Evolutionary conservation across 2,888 invertebrate species (phyloP).

Genomic region (Pachycephus smyrnensis): DNA sequence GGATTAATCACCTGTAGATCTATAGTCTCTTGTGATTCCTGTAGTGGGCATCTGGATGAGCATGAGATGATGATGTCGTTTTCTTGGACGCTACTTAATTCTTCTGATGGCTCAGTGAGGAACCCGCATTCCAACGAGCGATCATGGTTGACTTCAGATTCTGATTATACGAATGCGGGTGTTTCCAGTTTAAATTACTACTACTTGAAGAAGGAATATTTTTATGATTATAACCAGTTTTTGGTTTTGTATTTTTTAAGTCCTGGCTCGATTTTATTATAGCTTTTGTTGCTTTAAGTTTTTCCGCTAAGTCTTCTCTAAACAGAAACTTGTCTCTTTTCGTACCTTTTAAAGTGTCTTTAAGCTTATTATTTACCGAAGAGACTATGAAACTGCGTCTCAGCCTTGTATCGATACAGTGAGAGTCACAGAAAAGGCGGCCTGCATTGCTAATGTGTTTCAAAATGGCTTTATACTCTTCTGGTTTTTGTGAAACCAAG

Average conservation of each 20-base stretch:
- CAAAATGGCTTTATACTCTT: slow-evolving; percentile 7
- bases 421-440: too few species aligned
- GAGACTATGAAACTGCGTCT: too few species aligned
- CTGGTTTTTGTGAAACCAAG: slow-evolving; percentile 11
- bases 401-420: too few species aligned
- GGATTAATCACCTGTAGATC: background rate
- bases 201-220: too few species aligned
- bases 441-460: slow-evolving; percentile 17
- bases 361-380: too few species aligned
- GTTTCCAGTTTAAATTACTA: slow-evolving; percentile 25
- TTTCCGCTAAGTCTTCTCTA: slow-evolving; percentile 19
- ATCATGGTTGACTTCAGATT: too few species aligned
- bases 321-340: slow-evolving; percentile 17
- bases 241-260: slow-evolving; percentile 9
- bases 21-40: too few species aligned
- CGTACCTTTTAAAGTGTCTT: background rate
- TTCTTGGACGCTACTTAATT: background rate
- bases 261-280: slow-evolving; percentile 13
- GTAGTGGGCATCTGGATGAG: too few species aligned
- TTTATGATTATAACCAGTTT: too few species aligned
- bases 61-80: background rate
- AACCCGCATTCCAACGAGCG: too few species aligned
- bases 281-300: slow-evolving; percentile 15
- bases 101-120: slow-evolving; percentile 1
- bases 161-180: too few species aligned